A percentile compares a stretch with the other conserved stretches of the same genome.
Conservation (phyloP, 35 echinoderm and acorn worm species). For the Ptychodera flava region DNA sequence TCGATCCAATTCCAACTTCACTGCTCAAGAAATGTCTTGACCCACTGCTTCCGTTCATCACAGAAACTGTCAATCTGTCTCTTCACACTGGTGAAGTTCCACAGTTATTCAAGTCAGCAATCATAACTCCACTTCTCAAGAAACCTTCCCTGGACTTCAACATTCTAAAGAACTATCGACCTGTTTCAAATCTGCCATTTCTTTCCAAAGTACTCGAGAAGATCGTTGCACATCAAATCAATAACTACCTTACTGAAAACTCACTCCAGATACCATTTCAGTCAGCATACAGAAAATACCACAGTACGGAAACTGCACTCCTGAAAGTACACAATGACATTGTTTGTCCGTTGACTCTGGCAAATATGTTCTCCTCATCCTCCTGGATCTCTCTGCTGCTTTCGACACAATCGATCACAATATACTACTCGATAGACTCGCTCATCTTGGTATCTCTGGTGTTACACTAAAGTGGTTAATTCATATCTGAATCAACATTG, state of each 20-base stretch:
- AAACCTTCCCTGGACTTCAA: constrained; percentile 30
- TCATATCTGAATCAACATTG: too few relatives aligned
- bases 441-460: too few relatives aligned
- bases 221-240: constrained; percentile 12
- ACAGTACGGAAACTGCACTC: too few relatives aligned
- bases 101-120: constrained; percentile 13
- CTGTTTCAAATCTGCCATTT: constrained; percentile 37
- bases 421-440: too few relatives aligned
- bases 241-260: constrained; percentile 30
- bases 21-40: constrained; percentile 31
- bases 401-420: too few relatives aligned
- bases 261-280: too few relatives aligned
- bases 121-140: constrained; percentile 36
- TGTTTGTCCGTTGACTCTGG: too few relatives aligned
- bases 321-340: too few relatives aligned
- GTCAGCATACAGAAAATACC: too few relatives aligned
- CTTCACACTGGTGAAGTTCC: constrained; percentile 19
- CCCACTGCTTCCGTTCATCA: constrained; percentile 4
- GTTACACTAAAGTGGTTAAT: too few relatives aligned
- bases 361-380: too few relatives aligned
- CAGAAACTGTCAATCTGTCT: constrained; percentile 19
- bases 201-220: constrained; percentile 28
- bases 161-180: constrained; percentile 38
- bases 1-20: constrained; percentile 41
- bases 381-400: too few relatives aligned